Conservation (phyloP, 2,888 invertebrate genomes). For the Nephrotoma guestfalica region DNA sequence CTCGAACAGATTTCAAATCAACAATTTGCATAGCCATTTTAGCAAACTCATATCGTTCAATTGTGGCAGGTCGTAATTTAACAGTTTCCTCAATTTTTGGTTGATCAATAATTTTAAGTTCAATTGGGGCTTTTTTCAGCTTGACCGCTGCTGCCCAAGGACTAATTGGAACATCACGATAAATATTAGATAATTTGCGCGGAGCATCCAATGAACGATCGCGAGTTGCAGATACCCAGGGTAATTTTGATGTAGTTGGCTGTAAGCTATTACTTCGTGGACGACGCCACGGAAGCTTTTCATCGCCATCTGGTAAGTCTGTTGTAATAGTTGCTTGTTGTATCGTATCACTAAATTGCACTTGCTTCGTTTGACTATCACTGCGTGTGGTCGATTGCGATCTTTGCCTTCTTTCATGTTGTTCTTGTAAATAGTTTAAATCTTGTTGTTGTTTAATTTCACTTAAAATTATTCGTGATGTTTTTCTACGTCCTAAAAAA, state of each 20-base stretch:
- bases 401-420: neutral
- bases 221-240: slow-evolving; percentile 28
- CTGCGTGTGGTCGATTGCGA: neutral
- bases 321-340: slow-evolving; percentile 14
- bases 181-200: slow-evolving; percentile 24
- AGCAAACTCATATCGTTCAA: slow-evolving; percentile 37
- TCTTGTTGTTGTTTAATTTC: slow-evolving; percentile 5
- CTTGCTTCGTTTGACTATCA: neutral
- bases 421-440: slow-evolving; percentile 1
- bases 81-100: slow-evolving; percentile 32
- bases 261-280: slow-evolving; percentile 31
- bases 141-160: slow-evolving; percentile 49
- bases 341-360: neutral
- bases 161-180: slow-evolving; percentile 22
- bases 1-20: slow-evolving; percentile 29
- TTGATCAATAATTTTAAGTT: slow-evolving; percentile 26
- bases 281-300: slow-evolving; percentile 39
- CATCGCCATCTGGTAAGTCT: slow-evolving; percentile 36
- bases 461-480: slow-evolving; percentile 14
- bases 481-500: slow-evolving; percentile 14
- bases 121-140: slow-evolving; percentile 34
- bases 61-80: slow-evolving; percentile 42
- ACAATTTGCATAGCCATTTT: slow-evolving; percentile 35
- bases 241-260: slow-evolving; percentile 25
- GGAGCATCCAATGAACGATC: slow-evolving; percentile 35